A percentile compares a stretch with the other conserved stretches of the same genome.
Evolutionary conservation across 2,797 vertebrate species (phyloP).

Genomic region (Myotis vivesi): DNA sequence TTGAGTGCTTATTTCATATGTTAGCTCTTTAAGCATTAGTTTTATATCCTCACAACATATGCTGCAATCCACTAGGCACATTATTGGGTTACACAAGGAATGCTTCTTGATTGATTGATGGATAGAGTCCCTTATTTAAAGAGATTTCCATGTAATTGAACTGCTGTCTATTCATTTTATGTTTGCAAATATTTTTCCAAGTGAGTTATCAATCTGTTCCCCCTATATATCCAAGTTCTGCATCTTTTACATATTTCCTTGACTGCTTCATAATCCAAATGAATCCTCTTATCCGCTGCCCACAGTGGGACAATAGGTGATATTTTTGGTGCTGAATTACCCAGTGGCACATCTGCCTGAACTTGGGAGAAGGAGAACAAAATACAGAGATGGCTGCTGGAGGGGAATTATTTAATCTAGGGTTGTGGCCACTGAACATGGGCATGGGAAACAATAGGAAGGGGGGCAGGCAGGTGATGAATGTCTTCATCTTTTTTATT

Average conservation of each 20-base stretch:
- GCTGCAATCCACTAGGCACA: slow-evolving; percentile 34
- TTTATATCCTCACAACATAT: slow-evolving; percentile 27
- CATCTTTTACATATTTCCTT: slow-evolving; percentile 35
- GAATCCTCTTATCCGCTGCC: neutral
- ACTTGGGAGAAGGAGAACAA: neutral
- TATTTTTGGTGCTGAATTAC: neutral
- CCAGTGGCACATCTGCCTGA: neutral
- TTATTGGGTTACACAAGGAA: slow-evolving; percentile 36
- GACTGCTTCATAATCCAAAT: slow-evolving; percentile 4
- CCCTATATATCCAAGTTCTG: neutral
- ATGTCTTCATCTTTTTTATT: neutral
- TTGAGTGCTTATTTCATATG: slow-evolving; percentile 35
- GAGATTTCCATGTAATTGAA: slow-evolving; percentile 55
- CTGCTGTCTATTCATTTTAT: slow-evolving; percentile 62
- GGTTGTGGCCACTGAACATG: neutral
- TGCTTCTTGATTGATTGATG: slow-evolving; percentile 52
- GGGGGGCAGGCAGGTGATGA: neutral
- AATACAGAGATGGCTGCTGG: neutral
- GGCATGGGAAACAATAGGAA: neutral
- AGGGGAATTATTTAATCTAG: neutral
- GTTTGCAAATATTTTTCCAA: slow-evolving; percentile 68
- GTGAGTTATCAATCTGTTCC: slow-evolving; percentile 42
- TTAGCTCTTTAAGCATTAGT: slow-evolving; percentile 29
- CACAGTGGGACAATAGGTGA: neutral
- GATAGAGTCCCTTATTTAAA: slow-evolving; percentile 55